phyloP scores from a whole-genome alignment of 2,113 vertebrate genomes.

The Callipepla californica region DNA sequence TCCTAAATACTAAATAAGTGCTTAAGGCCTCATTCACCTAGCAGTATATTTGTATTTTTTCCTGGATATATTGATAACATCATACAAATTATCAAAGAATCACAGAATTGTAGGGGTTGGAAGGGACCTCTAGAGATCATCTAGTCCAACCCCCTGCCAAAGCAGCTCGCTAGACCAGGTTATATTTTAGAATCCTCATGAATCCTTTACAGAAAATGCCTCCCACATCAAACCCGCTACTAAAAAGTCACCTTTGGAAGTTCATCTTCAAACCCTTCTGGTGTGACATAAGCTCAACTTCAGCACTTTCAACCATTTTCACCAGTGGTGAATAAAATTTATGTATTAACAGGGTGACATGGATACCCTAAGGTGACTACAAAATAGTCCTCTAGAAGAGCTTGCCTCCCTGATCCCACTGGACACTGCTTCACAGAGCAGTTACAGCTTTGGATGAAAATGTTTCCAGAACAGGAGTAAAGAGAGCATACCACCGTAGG shows the following conservation, averaged over 20 bases:
- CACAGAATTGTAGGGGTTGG: too few relatives aligned
- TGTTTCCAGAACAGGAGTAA: background rate
- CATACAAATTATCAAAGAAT: background rate
- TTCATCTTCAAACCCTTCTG: constrained; percentile 32
- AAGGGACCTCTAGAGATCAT: too few relatives aligned
- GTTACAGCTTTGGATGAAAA: background rate
- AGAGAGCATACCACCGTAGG: rapidly evolving
- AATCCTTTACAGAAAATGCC: background rate
- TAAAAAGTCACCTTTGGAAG: constrained; percentile 35
- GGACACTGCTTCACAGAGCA: background rate
- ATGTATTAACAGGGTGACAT: background rate
- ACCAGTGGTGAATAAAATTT: background rate
- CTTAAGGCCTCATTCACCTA: background rate
- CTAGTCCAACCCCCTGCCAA: too few relatives aligned
- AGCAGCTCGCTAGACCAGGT: too few relatives aligned
- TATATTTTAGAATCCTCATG: background rate
- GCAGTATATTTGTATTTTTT: background rate
- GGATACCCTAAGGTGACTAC: background rate
- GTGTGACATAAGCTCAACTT: background rate
- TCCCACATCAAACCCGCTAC: background rate
- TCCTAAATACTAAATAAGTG: background rate
- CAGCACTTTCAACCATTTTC: background rate
- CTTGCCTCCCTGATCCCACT: background rate
- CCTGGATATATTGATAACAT: background rate
- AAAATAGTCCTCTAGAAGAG: background rate